Percentiles rank a stretch among this genome's conserved stretches.
These are phyloP conservation scores for Branchipolynoe longqiensis DNA, from an alignment of 2,888 invertebrate genomes.

Conservation along the genomic window DNA sequence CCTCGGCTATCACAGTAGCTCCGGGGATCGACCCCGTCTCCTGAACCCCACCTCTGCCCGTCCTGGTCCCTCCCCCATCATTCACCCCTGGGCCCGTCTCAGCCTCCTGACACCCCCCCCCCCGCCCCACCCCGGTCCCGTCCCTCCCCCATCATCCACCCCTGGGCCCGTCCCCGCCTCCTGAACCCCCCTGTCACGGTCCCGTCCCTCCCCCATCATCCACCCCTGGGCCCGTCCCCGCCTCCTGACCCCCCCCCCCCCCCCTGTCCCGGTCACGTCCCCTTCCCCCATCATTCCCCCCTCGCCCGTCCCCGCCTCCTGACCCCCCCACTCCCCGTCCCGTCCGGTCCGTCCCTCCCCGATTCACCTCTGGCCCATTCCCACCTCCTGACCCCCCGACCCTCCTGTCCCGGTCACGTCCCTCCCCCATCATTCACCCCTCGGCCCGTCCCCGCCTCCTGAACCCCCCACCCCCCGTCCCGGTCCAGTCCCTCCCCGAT, in stretches of 20 bases:
- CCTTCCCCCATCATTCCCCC: too few relatives aligned
- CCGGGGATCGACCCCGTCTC: neutral
- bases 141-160: too few relatives aligned
- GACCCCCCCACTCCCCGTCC: neutral
- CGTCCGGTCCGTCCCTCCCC: neutral
- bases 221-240: neutral
- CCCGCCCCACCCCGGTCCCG: neutral
- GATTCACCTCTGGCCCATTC: neutral
- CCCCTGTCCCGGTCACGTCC: neutral
- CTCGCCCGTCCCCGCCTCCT: neutral
- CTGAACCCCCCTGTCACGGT: neutral
- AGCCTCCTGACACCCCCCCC: neutral
- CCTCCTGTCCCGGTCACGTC: too few relatives aligned
- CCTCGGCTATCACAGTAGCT: neutral
- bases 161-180: too few relatives aligned
- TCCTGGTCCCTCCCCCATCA: neutral
- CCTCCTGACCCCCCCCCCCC: neutral
- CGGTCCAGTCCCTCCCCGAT: too few relatives aligned
- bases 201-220: neutral
- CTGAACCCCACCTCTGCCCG: neutral
- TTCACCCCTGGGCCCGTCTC: neutral
- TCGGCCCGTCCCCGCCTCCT: too few relatives aligned
- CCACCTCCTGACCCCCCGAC: too few relatives aligned
- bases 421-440: too few relatives aligned
- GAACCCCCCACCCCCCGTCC: too few relatives aligned